Evolutionary conservation across 2,113 vertebrate genomes (phyloP).

Genomic region (Ictidomys tridecemlineatus): DNA sequence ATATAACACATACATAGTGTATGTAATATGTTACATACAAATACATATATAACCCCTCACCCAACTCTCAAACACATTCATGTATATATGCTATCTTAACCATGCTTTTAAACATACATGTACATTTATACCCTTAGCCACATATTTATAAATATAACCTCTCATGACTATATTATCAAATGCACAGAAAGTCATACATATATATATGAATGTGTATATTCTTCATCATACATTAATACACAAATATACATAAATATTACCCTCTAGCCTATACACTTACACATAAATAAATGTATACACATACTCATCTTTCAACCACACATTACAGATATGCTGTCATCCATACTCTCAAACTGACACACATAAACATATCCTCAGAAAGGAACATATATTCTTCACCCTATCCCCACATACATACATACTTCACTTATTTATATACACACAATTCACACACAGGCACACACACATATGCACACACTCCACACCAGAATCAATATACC

Average conservation of each 20-base stretch:
- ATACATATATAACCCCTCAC: neutral
- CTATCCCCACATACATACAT: neutral
- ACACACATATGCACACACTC: neutral
- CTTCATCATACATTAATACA: neutral
- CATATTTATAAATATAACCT: neutral
- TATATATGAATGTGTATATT: neutral
- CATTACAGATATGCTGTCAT: neutral
- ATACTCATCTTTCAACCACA: neutral
- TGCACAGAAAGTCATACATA: neutral
- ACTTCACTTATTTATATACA: neutral
- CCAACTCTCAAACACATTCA: neutral
- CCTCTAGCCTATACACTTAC: neutral
- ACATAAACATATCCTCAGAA: neutral
- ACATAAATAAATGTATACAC: neutral
- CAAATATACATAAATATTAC: neutral
- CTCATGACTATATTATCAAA: neutral
- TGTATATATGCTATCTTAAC: neutral
- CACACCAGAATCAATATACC: neutral
- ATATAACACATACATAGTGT: neutral
- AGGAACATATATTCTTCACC: neutral
- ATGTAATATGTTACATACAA: neutral
- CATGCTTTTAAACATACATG: neutral
- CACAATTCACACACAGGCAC: neutral
- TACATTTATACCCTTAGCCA: neutral
- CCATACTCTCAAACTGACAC: neutral